Base-by-base conservation (phyloP, 1,140 invertebrate species). In the Orius laevigatus region DNA sequence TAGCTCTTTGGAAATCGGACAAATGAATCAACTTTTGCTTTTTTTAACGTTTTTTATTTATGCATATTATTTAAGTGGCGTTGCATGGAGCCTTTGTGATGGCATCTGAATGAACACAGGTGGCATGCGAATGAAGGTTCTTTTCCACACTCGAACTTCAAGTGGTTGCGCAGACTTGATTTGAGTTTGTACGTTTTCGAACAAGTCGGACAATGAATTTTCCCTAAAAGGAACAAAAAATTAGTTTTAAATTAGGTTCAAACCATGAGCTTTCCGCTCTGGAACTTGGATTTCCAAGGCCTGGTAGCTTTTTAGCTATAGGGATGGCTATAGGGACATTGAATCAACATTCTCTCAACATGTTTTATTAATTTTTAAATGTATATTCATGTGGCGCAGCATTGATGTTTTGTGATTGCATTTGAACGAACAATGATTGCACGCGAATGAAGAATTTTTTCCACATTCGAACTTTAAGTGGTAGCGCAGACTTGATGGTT, bases 401-500 rank as follows among this genome's bases (percentile, higher is more conserved):
- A 54, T 14, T 11, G 10, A 2, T 2, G 6, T 14, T 20, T 52
- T 54, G 20, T 45, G 40, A 31, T 50, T 53, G 9, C 34, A 25
- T 14, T 38, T 19, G 15, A 45, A 35, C 6, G 48, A 42, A 36
- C 52, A 53, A 25, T 31, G 45, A 3, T 31, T 44, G 39, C 53
- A 54, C 11, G 19, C 35, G 25, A 53, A 52, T 40, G 53, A 46
- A 2, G 53, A 45, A 9, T 49, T 36, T 41, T 49, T 15, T 2
- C 18, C 38, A 46, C 53, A 54, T 14, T 52, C 51, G 16, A 39
- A 42, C 2, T 19, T 14, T n/a, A 45, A 5, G 34, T 54, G 53
- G 11, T 32, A 38, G 9, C 54, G 56, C 3, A 63, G 53, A 36
- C 56, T n/a, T n/a, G n/a, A n/a, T n/a, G n/a, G n/a, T n/a, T n/a